Evolutionary conservation across 2,888 invertebrate genomes (phyloP).

Genomic region (Celastrina argiolus): DNA sequence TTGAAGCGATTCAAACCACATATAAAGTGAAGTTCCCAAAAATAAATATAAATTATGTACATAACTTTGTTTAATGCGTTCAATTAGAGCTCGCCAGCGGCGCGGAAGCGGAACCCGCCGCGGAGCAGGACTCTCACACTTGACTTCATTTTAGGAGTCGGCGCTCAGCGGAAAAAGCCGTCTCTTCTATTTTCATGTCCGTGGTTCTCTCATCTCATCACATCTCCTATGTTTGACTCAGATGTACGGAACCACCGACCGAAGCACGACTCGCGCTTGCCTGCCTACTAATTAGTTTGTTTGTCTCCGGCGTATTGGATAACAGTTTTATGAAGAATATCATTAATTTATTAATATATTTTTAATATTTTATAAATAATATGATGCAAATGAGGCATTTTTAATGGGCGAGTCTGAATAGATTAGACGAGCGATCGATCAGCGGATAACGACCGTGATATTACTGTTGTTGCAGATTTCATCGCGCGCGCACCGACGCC

Average conservation of each 20-base stretch:
- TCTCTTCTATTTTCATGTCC: neutral
- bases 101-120: neutral
- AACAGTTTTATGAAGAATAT: neutral
- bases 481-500: neutral
- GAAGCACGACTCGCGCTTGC: neutral
- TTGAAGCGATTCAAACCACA: neutral
- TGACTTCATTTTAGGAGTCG: neutral
- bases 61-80: neutral
- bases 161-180: neutral
- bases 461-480: neutral
- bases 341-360: neutral
- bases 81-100: no score
- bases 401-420: neutral
- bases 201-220: no score
- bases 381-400: neutral
- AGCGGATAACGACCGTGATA: neutral
- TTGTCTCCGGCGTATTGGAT: neutral
- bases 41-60: neutral
- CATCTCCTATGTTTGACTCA: neutral
- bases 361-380: constrained; percentile 1
- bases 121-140: neutral
- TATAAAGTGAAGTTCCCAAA: neutral
- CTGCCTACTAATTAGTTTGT: neutral
- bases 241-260: neutral
- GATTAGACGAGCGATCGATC: neutral